Base-by-base conservation (phyloP, 1,140 invertebrate species). In the Drosophila kurseongensis region DNA sequence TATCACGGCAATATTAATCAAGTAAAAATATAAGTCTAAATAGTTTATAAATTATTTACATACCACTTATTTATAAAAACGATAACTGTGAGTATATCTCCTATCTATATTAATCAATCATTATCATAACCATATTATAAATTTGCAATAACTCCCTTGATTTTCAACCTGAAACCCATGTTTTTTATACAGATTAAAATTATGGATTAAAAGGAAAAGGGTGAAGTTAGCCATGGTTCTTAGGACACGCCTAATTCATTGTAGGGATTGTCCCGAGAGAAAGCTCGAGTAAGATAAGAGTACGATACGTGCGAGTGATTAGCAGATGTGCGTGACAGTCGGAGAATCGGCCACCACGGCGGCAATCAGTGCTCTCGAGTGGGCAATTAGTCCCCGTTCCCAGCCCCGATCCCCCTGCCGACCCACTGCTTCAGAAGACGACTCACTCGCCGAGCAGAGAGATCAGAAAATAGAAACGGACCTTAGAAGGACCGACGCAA, bases 391-490 rank as follows among this genome's bases (percentile, higher is more conserved):
- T 54, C 18, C 23, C 59, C 7, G 35, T 40, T 4, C 38, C 38
- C 32, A 4, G 13, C 9, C 40, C 44, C 42, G 18, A 10, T 29
- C 50, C 58, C 12, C 18, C 12, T 42, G 50, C n/a, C 42, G 38
- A 51, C 44, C 32, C 63, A 65, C 54, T 62, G 65, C 80, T 41
- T 52, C 58, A 13, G 56, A 29, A 38, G 61, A 65, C 61, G 47
- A 47, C 50, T 67, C 67, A 68, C 60, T 73, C 67, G 51, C 29
- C 42, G 67, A 66, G 63, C 68, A 62, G 80, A 71, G 59, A 72
- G 63, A 80, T 89, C 80, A 75, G 96, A 94, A 94, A 97, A 96
- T 91, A 91, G 90, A 85, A 91, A 91, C 90, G 86, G 91, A 91
- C 90, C 90, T 81, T 91, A 91, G 90, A 91, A 91, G 90, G 90